Evolutionary conservation across 92 coral and sea anemone species (phyloP), one percentile per base, ranked within the genome.

Genomic region (Porites divaricata): DNA sequence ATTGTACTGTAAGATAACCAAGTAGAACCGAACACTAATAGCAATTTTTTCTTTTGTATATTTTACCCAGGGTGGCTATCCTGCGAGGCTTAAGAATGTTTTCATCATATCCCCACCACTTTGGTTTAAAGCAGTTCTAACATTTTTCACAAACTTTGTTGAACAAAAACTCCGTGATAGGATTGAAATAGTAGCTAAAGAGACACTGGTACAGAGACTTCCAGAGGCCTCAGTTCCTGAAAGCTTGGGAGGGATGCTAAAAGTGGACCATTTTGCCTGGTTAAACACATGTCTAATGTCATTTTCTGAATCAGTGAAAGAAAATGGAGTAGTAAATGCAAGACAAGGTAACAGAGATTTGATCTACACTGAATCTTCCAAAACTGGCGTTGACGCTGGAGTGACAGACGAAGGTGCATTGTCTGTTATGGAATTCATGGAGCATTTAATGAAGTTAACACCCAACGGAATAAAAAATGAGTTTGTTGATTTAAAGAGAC

Each of bases 71-170:
- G 99, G 98, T 45, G 96, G 95, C 35, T 96, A 96, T 68, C 99
- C 99, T 57, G 99, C 99, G 0, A 91, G 93, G 76, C 82, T 96
- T 69, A 96, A 96, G 93, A 93, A 89, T 24, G 96, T 96, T n/a
- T 90, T 87, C 72, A 89, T 96, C 74, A 92, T 96, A 14, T 91
- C 99, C 14, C 97, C 99, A 4, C 99, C 99, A 8, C 77, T 96
- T 10, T 96, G 99, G 99, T 96, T 96, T 89, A 91, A 81, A 72
- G 95, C 98, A 12, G 91, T 95, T n/a, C 87, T 94, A 24, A 78
- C 89, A 14, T 74, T 96, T 53, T 89, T 96, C 61, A 85, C 96
- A 9, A 95, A 93, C 75, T 91, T 96, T 66, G 74, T 96, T 62
- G 92, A 95, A 71, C 98, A 96, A 64, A 96, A 94, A 75, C 88